Evolutionary conservation across 2,797 vertebrate genomes (phyloP).

Genomic region (Bovichtus diacanthus): DNA sequence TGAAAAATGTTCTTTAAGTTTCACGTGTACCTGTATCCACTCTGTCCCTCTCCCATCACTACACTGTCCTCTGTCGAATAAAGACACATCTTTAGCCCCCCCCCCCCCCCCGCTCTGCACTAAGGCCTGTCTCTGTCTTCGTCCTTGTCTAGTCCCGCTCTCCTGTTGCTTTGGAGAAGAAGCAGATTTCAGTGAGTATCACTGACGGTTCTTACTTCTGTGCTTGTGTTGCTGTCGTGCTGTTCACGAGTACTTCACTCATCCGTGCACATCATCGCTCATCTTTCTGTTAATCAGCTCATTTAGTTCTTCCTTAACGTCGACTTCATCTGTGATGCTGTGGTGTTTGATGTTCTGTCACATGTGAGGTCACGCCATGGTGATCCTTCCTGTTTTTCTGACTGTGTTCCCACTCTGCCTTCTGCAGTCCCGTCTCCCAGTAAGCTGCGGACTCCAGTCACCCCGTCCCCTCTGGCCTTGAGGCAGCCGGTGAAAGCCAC

Average conservation of each 20-base stretch:
- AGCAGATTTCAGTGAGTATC: constrained; percentile 90
- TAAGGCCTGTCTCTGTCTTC: constrained; percentile 83
- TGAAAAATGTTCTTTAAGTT: too few species aligned
- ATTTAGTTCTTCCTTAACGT: too few species aligned
- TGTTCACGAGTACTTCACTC: constrained; percentile 22
- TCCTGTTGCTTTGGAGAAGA: constrained; percentile 91
- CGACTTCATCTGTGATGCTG: constrained; percentile 43
- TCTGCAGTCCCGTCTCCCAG: constrained; percentile 94
- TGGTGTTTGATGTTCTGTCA: too few species aligned
- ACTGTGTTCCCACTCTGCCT: constrained; percentile 26
- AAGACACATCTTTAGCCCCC: not conserved
- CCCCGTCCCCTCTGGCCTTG: constrained; percentile 93
- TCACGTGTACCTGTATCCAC: too few species aligned
- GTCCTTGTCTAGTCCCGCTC: constrained; percentile 86
- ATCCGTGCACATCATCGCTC: constrained; percentile 45
- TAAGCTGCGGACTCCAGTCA: constrained; percentile 93
- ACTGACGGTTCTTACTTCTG: constrained; percentile 75
- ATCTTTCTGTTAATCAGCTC: constrained; percentile 6
- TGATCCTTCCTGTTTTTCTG: too few species aligned
- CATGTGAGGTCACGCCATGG: too few species aligned
- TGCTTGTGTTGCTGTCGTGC: constrained; percentile 69
- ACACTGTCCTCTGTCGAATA: too few species aligned
- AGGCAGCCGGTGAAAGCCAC: constrained; percentile 95
- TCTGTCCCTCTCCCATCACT: too few species aligned
- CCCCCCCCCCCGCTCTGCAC: constrained; percentile 55